These are phyloP conservation scores for Neogale vison DNA, from an alignment of 2,113 vertebrate species.

Conservation along the genomic window DNA sequence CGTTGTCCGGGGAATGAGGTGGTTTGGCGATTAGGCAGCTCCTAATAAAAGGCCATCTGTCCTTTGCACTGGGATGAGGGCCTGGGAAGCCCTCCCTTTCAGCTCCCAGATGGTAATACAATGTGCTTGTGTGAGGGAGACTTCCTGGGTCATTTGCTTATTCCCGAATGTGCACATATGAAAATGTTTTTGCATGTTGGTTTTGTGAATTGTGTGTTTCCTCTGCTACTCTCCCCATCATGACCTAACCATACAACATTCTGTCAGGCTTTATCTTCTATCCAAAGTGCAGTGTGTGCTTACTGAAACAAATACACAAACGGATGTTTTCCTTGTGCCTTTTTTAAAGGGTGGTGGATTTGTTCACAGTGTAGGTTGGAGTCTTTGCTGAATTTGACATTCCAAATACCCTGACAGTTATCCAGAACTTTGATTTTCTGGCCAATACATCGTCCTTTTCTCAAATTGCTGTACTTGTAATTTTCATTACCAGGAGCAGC, in stretches of 20 bases:
- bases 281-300: not conserved
- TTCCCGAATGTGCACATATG: not conserved
- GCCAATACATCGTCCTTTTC: not conserved
- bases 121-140: not conserved
- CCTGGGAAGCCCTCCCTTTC: not conserved
- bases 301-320: not conserved
- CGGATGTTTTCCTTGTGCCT: not conserved
- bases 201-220: not conserved
- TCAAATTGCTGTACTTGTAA: not conserved
- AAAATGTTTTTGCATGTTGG: not conserved
- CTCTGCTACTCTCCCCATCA: not conserved
- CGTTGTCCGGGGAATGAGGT: not conserved
- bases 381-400: not conserved
- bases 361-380: not conserved
- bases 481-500: not conserved
- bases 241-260: not conserved
- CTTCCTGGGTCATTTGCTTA: not conserved
- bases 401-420: not conserved
- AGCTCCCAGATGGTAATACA: constrained; percentile 22
- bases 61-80: not conserved
- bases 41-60: constrained; percentile 45
- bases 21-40: not conserved
- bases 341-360: not conserved
- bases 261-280: not conserved
- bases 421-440: not conserved